Base-by-base conservation (phyloP, 2,797 vertebrate species). In the Eleutherodactylus coqui region DNA sequence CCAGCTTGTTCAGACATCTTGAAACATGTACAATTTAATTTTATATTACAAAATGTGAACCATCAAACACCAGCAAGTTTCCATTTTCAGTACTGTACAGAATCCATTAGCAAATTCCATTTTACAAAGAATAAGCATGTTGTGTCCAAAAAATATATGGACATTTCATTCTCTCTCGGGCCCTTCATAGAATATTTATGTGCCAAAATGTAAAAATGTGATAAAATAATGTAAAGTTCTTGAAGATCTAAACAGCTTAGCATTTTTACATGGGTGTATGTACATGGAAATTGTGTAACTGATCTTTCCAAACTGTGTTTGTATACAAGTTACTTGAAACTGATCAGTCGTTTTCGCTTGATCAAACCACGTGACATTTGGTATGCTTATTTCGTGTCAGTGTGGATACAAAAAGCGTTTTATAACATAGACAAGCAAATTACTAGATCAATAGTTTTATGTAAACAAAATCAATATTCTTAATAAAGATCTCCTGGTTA, bases 401-500 rank as follows among this genome's bases (percentile, higher is more conserved):
- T 89, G 88, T 90, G 89, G 76, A 79, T 67, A 45, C 89, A 89
- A 78, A 34, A 76, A 89, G 64, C 0, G 21, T 77, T 88, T 90
- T 89, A 90, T 89, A 90, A 51, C 88, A 89, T 34, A 85, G 76
- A 85, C 85, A 86, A 72, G 77, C 82, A n/a, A 27, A 72, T 62
- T 77, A 73, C 41, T 73, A 43, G 77, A 82, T 75, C 78, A 27
- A 34, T 89, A 87, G 88, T 88, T 87, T 91, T 90, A 87, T 91
- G 89, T 88, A 91, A 90, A 90, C 79, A 16, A 89, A 86, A 58
- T 88, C 84, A 89, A 87, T 89, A 90, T 86, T 90, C 86, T 88
- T 90, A 90, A 75, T 88, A 89, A 91, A 91, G 90, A 88, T 88
- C 82, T 41, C 29, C 60, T 89, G 87, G 84, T 86, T 88, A 83